phyloP scores from a whole-genome alignment of 2,888 invertebrate genomes.

The Lasiommata megera region DNA sequence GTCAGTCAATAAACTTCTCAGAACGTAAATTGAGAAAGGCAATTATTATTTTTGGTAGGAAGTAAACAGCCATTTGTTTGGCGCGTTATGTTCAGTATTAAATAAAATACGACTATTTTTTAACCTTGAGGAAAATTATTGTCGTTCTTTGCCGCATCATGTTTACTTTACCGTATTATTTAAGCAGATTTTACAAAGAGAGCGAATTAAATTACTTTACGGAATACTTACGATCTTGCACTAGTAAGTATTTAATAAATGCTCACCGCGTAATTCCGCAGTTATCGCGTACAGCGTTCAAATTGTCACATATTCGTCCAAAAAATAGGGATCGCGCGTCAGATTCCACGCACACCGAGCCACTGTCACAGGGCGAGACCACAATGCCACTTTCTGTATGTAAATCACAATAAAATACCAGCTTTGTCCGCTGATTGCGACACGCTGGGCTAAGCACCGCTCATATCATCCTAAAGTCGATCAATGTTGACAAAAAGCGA shows the following conservation, averaged over 20 bases:
- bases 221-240: too few species aligned
- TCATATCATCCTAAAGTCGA: conserved; percentile 53
- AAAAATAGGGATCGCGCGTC: conserved; percentile 21
- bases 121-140: too few species aligned
- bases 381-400: conserved; percentile 74
- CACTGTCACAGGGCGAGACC: conserved; percentile 66
- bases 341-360: conserved; percentile 49
- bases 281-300: neutral
- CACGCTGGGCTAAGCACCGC: conserved; percentile 70
- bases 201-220: too few species aligned
- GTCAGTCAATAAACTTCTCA: too few species aligned
- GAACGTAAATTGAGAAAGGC: too few species aligned
- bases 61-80: too few species aligned
- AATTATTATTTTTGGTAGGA: too few species aligned
- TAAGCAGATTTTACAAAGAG: too few species aligned
- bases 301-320: conserved; percentile 12
- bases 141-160: too few species aligned
- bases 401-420: conserved; percentile 78
- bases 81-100: too few species aligned
- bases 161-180: too few species aligned
- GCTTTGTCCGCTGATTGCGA: conserved; percentile 75
- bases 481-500: conserved; percentile 39
- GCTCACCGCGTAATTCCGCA: conserved; percentile 2
- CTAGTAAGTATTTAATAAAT: neutral
- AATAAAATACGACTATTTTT: too few species aligned